Evolutionary conservation across 2,888 invertebrate species (phyloP), one percentile per base, ranked within the genome.

Genomic region (Amblyjoppa proteus): DNA sequence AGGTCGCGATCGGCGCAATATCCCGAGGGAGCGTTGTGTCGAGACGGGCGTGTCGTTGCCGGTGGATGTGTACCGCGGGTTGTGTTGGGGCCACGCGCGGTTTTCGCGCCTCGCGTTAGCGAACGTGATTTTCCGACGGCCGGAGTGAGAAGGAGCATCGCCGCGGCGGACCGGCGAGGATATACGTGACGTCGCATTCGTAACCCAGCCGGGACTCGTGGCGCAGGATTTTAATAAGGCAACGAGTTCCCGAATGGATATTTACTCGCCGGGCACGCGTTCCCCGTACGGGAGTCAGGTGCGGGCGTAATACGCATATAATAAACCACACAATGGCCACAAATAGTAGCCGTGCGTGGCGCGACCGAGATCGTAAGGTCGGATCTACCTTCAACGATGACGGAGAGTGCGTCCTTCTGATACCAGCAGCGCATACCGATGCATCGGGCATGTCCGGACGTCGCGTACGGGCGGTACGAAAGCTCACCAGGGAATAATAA

Each of bases 191-290:
- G 13, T 73, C 28, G 38, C 64, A 51, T 49, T 68, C 45, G 74
- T 64, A 49, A 41, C 51, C 61, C 51, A 31, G 49, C 51, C 56
- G 71, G 28, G 34, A 73, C 66, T 78, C 68, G 25, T 25, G n/a
- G 68, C 45, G 20, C 61, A 5, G 69, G 76, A 84, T 84, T 73
- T 81, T 81, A 64, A 81, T 81, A 74, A 74, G 76, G 38, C 77
- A 69, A 77, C 77, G 81, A 73, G 49, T 61, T 45, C 11, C 61
- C 25, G 73, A 81, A 73, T 70, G 81, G 69, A 64, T 81, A 78
- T 78, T 78, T 68, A 64, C 61, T 78, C 51, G 6, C n/a, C 34
- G 73, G 25, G 58, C 66, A 61, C 25, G 75, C 64, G 74, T 81
- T 76, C 76, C 34, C 73, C 66, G 68, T 71, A 53, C 51, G 61